Conservation (phyloP, 2,113 vertebrate species). For the Neotoma lepida region DNA sequence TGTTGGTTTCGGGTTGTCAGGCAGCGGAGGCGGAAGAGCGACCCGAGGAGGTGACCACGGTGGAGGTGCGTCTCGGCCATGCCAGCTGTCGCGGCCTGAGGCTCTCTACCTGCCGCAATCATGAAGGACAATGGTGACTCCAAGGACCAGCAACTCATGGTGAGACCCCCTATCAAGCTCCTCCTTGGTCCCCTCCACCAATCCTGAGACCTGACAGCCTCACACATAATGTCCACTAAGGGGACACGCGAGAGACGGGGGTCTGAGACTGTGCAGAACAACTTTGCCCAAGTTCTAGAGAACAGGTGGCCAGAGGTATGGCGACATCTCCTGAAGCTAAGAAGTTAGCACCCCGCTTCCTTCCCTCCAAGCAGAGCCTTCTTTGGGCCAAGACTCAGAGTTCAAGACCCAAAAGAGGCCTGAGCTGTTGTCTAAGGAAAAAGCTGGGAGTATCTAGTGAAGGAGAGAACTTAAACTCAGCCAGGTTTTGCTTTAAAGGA, state of each 20-base stretch:
- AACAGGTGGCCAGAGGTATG: not conserved
- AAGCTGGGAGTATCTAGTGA: not conserved
- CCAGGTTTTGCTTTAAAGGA: not conserved
- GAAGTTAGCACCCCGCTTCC: not conserved
- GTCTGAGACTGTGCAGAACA: not conserved
- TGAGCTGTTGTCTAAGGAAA: not conserved
- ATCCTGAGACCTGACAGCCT: not conserved
- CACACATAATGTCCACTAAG: not conserved
- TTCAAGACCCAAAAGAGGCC: not conserved
- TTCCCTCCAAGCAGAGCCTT: not conserved
- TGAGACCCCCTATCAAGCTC: slow-evolving; percentile 49
- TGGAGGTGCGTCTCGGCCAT: slow-evolving; percentile 22
- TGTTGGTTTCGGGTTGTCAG: slow-evolving; percentile 81
- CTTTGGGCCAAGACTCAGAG: not conserved
- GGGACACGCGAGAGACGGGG: not conserved
- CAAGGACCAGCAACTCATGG: slow-evolving; percentile 78
- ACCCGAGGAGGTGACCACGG: not conserved
- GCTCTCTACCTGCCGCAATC: slow-evolving; percentile 11
- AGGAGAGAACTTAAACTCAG: too few relatives aligned
- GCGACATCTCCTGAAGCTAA: not conserved
- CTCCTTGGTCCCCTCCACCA: not conserved
- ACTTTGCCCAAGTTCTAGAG: not conserved
- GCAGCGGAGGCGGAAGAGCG: slow-evolving; percentile 49
- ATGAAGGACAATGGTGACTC: slow-evolving; percentile 78
- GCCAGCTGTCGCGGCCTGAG: slow-evolving; percentile 38